Evolutionary conservation across 2,797 vertebrate species (phyloP), one percentile per base, ranked within the genome.

Genomic region (Spinibarbus caldwelli): DNA sequence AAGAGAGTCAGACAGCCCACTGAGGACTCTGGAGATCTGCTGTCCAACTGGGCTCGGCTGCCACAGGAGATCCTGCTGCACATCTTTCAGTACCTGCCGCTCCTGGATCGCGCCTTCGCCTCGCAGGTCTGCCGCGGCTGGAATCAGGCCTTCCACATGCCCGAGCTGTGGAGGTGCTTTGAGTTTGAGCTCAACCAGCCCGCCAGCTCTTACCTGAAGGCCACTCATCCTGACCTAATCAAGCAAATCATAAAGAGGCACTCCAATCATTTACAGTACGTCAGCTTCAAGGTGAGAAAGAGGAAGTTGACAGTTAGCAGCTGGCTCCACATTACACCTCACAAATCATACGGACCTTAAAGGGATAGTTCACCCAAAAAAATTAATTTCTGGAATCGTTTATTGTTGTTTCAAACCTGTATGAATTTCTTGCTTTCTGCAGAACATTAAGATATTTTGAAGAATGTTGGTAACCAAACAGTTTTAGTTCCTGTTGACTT

Each of bases 111-210:
- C 72, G 98, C 98, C 21, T 97, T 95, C 34, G 98, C 98, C 17
- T 99, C 97, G 0, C 97, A 97, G 93, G 97, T 99, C 82, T 99
- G 98, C 87, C 95, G 96, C 1, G 93, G 90, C 77, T 99, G 98
- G 98, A 99, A 99, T 90, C 95, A 98, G 66, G 98, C 97, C 41
- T 99, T 99, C 91, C 98, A 99, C 78, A 98, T 99, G 98, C 98
- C 98, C 0, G 98, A 99, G 91, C 95, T 99, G 71, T 99, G 98
- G 98, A 94, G 98, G 45, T 98, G 97, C 92, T 99, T 99, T 85
- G 98, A 99, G 90, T 99, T 99, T 92, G 98, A 99, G 92, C 95
- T 99, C 47, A 98, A 98, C 91, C 98, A 99, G 78, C 97, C 98
- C 5, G 97, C 97, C 45, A 99, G 97, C 10, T 99, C 98, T 5